phyloP scores from a whole-genome alignment of 2,113 vertebrate genomes.

The Misgurnus mizolepis region DNA sequence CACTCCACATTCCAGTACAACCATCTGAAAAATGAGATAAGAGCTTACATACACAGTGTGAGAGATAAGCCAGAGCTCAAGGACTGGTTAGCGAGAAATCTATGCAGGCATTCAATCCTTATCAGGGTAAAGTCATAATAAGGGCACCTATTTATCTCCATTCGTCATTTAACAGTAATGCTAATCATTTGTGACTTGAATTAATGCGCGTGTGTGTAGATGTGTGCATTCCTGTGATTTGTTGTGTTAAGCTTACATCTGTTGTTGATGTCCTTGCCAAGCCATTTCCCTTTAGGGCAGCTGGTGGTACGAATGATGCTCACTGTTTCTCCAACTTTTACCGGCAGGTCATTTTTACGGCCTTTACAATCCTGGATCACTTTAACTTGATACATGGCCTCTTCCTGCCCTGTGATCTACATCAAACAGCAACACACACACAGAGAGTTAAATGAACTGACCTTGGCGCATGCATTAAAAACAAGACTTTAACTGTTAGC shows the following conservation, averaged over 20 bases:
- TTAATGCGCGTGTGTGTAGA: background rate
- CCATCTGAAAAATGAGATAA: conserved; percentile 27
- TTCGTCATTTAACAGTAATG: background rate
- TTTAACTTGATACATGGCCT: conserved; percentile 61
- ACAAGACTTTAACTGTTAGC: background rate
- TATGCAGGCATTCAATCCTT: conserved; percentile 1
- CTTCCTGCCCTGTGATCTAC: conserved; percentile 76
- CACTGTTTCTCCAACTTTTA: conserved; percentile 66
- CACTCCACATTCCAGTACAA: background rate
- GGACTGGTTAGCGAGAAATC: conserved; percentile 15
- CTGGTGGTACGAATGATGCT: conserved; percentile 66
- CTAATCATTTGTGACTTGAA: conserved; percentile 4
- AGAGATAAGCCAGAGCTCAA: conserved; percentile 31
- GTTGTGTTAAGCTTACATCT: conserved; percentile 70
- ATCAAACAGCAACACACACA: conserved; percentile 23
- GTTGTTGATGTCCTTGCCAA: conserved; percentile 68
- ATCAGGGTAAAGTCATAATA: conserved; percentile 6
- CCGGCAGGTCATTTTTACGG: conserved; percentile 61
- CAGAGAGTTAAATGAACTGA: conserved; percentile 15
- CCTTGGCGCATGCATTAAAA: conserved; percentile 9
- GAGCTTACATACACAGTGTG: conserved; percentile 9
- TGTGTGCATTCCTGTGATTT: background rate
- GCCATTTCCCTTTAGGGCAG: conserved; percentile 70
- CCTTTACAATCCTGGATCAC: conserved; percentile 59
- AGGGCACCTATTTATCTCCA: background rate